Conservation (phyloP, 2,797 vertebrate species). For the Petrocephalus schoutedeni region DNA sequence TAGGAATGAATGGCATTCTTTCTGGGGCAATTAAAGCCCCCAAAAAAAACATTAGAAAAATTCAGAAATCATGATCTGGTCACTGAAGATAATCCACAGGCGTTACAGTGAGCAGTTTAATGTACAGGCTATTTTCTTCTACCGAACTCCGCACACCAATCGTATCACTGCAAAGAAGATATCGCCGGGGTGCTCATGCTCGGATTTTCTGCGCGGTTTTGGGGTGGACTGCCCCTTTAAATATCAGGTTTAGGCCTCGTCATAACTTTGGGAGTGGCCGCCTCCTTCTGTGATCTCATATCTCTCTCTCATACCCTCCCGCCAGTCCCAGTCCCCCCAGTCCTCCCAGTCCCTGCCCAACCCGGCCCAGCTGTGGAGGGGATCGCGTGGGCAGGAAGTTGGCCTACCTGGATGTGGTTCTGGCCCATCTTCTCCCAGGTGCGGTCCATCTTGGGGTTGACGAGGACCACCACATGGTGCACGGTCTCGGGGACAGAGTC, state of each 20-base stretch:
- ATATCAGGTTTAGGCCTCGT: background rate
- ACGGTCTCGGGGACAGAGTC: slow-evolving; percentile 95
- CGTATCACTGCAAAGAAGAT: too few relatives aligned
- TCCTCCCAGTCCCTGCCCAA: background rate
- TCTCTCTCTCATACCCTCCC: background rate
- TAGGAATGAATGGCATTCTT: too few relatives aligned
- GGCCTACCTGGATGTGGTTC: slow-evolving; percentile 75
- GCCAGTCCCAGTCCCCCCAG: background rate
- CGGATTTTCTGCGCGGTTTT: too few relatives aligned
- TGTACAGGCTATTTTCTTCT: too few relatives aligned
- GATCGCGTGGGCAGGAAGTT: background rate
- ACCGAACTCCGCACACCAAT: too few relatives aligned
- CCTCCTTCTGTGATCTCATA: background rate
- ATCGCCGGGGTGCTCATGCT: too few relatives aligned
- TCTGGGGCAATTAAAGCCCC: too few relatives aligned
- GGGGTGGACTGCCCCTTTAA: too few relatives aligned
- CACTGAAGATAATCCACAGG: too few relatives aligned
- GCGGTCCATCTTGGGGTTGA: slow-evolving; percentile 87
- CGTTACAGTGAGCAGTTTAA: too few relatives aligned
- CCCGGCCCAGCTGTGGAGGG: background rate
- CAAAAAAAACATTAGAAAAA: too few relatives aligned
- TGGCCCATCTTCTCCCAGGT: slow-evolving; percentile 85
- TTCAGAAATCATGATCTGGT: too few relatives aligned
- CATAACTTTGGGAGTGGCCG: background rate
- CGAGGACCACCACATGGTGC: slow-evolving; percentile 89